phyloP scores from a whole-genome alignment of 1,140 invertebrate genomes.

The Halyomorpha halys region DNA sequence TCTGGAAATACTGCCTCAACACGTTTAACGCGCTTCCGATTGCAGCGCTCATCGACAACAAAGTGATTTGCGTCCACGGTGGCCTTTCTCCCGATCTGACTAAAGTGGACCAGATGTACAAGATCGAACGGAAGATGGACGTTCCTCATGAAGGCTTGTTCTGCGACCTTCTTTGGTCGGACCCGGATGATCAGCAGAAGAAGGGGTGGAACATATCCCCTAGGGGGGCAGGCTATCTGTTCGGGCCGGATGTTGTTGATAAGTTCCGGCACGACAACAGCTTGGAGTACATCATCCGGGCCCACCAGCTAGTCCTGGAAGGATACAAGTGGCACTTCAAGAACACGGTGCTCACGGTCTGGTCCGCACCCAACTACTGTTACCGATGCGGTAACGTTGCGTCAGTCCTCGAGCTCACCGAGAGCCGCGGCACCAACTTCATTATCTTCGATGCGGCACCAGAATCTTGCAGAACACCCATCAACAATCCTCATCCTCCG shows the following conservation, averaged over 20 bases:
- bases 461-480: conserved; percentile 78
- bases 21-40: conserved; percentile 98
- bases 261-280: conserved; percentile 93
- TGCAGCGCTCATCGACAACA: conserved; percentile 96
- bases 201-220: conserved; percentile 90
- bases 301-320: conserved; percentile 99
- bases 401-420: conserved; percentile 94
- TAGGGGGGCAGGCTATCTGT: conserved; percentile 92
- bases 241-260: conserved; percentile 92
- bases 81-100: conserved; percentile 97
- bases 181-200: conserved; percentile 74
- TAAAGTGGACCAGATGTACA: conserved; percentile 95
- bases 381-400: conserved; percentile 99
- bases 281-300: conserved; percentile 96
- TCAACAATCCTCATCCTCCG: background rate
- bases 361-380: conserved; percentile 99
- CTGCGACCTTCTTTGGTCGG: conserved; percentile 98
- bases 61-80: conserved; percentile 98
- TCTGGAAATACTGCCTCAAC: conserved; percentile 98
- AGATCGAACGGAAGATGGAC: conserved; percentile 98
- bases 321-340: conserved; percentile 99
- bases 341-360: conserved; percentile 95
- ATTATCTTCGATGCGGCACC: conserved; percentile 98
- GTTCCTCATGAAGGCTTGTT: conserved; percentile 99
- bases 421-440: conserved; percentile 88